A percentile compares a stretch with the other conserved stretches of the same genome.
Conservation (phyloP, 37 sponge, comb jelly and placozoan species). For the Eunapius fragilis region DNA sequence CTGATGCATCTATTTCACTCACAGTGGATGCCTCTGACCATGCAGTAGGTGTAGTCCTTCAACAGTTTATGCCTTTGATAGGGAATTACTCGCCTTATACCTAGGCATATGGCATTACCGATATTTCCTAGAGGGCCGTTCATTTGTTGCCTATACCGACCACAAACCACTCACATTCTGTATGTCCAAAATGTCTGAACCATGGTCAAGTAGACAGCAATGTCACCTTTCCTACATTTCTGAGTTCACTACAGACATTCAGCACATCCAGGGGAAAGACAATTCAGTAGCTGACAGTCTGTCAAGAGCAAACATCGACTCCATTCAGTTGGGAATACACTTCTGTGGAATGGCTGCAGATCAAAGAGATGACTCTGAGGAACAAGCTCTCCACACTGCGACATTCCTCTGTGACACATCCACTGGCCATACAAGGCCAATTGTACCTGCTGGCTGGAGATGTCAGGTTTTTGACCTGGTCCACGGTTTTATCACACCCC, state of each 20-base stretch:
- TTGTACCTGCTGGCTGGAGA: too few relatives aligned
- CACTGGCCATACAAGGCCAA: too few relatives aligned
- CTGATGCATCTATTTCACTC: conserved; percentile 20
- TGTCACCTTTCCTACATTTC: conserved; percentile 24
- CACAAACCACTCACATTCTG: conserved; percentile 49
- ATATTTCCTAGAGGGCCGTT: conserved; percentile 35
- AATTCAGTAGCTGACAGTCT: too few relatives aligned
- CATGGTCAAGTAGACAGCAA: neutral
- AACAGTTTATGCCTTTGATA: conserved; percentile 51
- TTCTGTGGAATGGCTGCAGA: too few relatives aligned
- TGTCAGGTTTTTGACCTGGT: too few relatives aligned
- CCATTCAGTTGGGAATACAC: too few relatives aligned
- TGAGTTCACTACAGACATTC: conserved; percentile 26
- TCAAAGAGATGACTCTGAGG: too few relatives aligned
- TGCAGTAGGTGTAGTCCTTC: conserved; percentile 30
- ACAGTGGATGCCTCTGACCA: conserved; percentile 28
- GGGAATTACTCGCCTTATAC: conserved; percentile 36
- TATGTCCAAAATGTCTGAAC: conserved; percentile 28
- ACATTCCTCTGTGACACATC: too few relatives aligned
- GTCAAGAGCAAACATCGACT: too few relatives aligned
- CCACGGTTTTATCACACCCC: too few relatives aligned
- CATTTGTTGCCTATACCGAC: conserved; percentile 33
- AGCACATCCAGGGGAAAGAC: too few relatives aligned
- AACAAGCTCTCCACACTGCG: too few relatives aligned
- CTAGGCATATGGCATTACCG: conserved; percentile 34